Evolutionary conservation across 2,888 invertebrate genomes (phyloP).

Genomic region (Tupiocoris notatus): DNA sequence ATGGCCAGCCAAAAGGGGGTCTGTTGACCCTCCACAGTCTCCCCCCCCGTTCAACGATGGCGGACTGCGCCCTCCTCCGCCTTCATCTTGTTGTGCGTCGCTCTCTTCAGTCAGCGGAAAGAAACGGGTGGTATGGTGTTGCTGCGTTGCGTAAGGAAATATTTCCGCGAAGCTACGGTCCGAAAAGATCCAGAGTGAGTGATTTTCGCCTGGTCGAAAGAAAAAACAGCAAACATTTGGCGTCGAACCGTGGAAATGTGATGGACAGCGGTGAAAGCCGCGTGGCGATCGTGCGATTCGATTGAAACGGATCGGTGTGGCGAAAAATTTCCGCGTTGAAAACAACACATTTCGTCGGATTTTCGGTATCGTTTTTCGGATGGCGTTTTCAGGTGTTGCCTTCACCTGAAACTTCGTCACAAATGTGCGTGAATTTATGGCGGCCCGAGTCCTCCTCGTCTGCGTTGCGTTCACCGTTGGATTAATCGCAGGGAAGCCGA

Average conservation of each 20-base stretch:
- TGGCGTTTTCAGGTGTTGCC: constrained; percentile 52
- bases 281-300: not conserved
- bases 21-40: too few species aligned
- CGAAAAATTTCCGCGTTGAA: not conserved
- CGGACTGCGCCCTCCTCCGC: constrained; percentile 26
- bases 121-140: not conserved
- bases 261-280: not conserved
- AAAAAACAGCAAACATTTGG: not conserved
- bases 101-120: constrained; percentile 1
- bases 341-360: not conserved
- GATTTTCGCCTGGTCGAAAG: not conserved
- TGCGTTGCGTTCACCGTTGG: constrained; percentile 63
- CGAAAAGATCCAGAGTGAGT: not conserved
- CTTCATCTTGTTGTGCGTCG: constrained; percentile 21
- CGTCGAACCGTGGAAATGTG: not conserved
- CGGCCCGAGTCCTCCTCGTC: constrained; percentile 74
- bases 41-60: too few species aligned
- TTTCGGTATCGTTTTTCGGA: constrained; percentile 29
- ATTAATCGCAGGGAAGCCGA: constrained; percentile 51
- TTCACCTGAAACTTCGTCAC: constrained; percentile 56
- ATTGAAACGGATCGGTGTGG: not conserved
- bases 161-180: not conserved
- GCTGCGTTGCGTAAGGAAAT: not conserved
- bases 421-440: constrained; percentile 75
- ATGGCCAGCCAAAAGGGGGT: too few species aligned